Evolutionary conservation across 2,797 vertebrate species (phyloP), one percentile per base, ranked within the genome.

Genomic region (Hyperoplus immaculatus): DNA sequence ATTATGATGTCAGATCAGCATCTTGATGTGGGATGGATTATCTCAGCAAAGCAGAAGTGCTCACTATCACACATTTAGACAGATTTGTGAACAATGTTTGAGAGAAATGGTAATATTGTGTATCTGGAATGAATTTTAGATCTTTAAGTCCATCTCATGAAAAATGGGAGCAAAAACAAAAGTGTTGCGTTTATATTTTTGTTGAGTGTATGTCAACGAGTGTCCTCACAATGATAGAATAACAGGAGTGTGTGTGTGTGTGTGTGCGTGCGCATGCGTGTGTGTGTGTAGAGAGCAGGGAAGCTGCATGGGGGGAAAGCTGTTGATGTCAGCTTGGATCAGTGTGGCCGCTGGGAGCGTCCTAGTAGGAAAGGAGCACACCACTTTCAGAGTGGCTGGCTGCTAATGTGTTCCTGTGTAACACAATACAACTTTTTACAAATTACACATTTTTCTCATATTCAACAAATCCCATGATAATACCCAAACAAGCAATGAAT

Each of bases 341-440:
- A 82, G 69, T 8, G 72, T 10, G 72, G 73, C 84, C 80, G 72
- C 82, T 84, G 83, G 50, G 78, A 90, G 82, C 85, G 81, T 91
- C 89, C 78, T 83, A 11, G 61, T 72, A 79, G 85, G 84, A 86
- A 88, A 85, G 43, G 54, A 84, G 78, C 6, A 53, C 51, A 68
- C 72, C 76, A 63, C 77, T 79, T 86, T 87, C 76, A 80, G 77
- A 90, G 82, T 59, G 63, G 69, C 78, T 80, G 81, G 47, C 74
- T 90, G 81, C 87, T 93, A 92, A 93, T 88, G 90, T 83, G 78
- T 82, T 90, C 73, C 84, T 78, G 69, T 90, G 88, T 87, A 91
- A 91, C 84, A 92, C 83, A 80, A 88, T 88, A 82, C 80, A 87
- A 29, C 29, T 29, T 29, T 29, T 29, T 29, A 29, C 3, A 29